Conservation (phyloP, 2,113 vertebrate species). For the Zosterops lateralis region DNA sequence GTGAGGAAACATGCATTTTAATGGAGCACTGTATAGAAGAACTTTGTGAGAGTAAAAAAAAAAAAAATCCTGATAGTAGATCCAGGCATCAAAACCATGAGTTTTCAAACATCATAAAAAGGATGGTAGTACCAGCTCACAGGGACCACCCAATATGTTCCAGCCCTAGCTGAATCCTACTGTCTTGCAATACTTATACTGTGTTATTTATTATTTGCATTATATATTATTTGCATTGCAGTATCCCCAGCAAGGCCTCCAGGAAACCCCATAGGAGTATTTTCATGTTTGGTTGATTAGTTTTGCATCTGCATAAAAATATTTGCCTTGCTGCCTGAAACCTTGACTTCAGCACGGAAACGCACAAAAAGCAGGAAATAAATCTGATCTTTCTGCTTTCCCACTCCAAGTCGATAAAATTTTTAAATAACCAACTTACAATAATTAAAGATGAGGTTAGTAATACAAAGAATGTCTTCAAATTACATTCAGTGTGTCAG, state of each 20-base stretch:
- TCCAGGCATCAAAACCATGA: not conserved
- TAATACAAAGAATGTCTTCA: not conserved
- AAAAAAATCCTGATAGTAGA: not conserved
- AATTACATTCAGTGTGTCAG: not conserved
- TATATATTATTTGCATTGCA: not conserved
- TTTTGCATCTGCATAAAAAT: conserved; percentile 58
- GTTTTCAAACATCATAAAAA: not conserved
- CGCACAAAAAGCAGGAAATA: not conserved
- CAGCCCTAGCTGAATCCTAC: not conserved
- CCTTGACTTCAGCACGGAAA: not conserved
- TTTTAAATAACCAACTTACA: not conserved
- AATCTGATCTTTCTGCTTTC: not conserved
- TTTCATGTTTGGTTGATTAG: conserved; percentile 47
- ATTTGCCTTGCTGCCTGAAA: conserved; percentile 35
- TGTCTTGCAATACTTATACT: not conserved
- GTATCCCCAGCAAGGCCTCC: conserved; percentile 17
- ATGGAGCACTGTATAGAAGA: not conserved
- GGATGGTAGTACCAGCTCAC: not conserved
- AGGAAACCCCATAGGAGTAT: not conserved
- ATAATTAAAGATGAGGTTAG: not conserved
- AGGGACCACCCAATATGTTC: not conserved
- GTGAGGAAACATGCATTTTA: conserved; percentile 7
- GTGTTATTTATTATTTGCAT: not conserved
- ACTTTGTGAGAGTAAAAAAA: not conserved
- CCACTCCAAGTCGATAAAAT: not conserved